These are phyloP conservation scores for Oligia fasciuncula DNA, from an alignment of 2,888 invertebrate genomes.

Conservation along the genomic window DNA sequence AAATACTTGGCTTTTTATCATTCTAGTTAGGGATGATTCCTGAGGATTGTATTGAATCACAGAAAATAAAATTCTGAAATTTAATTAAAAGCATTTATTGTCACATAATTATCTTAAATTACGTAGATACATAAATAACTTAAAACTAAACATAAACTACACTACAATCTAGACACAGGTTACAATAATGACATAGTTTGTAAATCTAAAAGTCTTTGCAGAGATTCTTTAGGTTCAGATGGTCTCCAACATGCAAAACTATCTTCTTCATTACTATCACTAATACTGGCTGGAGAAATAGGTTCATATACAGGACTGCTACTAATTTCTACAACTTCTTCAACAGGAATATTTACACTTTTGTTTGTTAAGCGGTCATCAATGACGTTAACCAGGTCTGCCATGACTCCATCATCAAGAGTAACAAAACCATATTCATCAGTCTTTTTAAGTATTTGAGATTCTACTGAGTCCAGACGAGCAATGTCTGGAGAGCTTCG, in stretches of 20 bases:
- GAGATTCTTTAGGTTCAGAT: conserved; percentile 62
- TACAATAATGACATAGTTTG: conserved; percentile 57
- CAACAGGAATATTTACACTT: conserved; percentile 32
- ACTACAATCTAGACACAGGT: conserved; percentile 1
- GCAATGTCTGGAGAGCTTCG: no score
- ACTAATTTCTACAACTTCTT: conserved; percentile 34
- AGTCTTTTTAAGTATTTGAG: no score
- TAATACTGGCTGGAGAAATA: conserved; percentile 76
- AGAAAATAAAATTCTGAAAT: conserved; percentile 23
- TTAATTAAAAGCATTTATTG: conserved; percentile 21
- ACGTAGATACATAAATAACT: conserved; percentile 13
- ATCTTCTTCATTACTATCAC: conserved; percentile 60
- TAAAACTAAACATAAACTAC: conserved; percentile 7
- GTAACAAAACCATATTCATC: conserved; percentile 61
- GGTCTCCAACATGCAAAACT: conserved; percentile 65
- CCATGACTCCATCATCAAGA: conserved; percentile 73
- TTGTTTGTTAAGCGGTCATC: conserved; percentile 66
- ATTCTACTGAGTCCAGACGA: no score
- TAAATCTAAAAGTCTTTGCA: conserved; percentile 69
- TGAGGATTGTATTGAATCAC: no score
- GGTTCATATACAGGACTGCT: conserved; percentile 74
- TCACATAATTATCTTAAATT: not conserved
- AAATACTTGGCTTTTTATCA: not conserved
- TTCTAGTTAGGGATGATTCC: not conserved
- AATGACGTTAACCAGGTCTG: conserved; percentile 71